A percentile compares a stretch with the other conserved stretches of the same genome.
phyloP scores from a whole-genome alignment of 2,113 vertebrate genomes.

The Phalacrocorax pelagicus region DNA sequence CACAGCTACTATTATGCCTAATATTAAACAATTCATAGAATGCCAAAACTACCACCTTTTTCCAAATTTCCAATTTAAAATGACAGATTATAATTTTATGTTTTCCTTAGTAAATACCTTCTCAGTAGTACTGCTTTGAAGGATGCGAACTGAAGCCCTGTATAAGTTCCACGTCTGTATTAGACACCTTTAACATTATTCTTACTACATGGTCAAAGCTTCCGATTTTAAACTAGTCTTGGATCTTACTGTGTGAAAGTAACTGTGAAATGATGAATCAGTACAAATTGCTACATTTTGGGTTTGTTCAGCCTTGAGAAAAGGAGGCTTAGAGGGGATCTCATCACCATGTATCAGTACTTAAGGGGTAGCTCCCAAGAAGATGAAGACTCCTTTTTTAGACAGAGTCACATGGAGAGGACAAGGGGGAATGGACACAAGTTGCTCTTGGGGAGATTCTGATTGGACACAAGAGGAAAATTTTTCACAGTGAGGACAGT shows the following conservation, averaged over 20 bases:
- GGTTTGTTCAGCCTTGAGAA: no score
- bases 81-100: neutral
- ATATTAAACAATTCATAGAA: neutral
- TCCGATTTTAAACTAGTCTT: neutral
- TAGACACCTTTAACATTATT: neutral
- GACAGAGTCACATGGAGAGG: no score
- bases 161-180: neutral
- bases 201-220: neutral
- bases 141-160: neutral
- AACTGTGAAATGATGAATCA: neutral
- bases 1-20: neutral
- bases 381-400: no score
- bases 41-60: fast-evolving
- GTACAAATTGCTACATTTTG: neutral
- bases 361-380: no score
- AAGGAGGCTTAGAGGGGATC: no score
- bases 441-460: no score
- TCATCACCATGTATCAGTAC: no score
- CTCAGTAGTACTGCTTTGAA: neutral
- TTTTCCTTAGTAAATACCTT: neutral
- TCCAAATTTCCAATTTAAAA: neutral
- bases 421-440: no score
- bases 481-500: no score
- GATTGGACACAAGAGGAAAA: no score
- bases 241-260: neutral